phyloP scores from a whole-genome alignment of 2,888 invertebrate genomes.

The Acanthacorydalis orientalis region DNA sequence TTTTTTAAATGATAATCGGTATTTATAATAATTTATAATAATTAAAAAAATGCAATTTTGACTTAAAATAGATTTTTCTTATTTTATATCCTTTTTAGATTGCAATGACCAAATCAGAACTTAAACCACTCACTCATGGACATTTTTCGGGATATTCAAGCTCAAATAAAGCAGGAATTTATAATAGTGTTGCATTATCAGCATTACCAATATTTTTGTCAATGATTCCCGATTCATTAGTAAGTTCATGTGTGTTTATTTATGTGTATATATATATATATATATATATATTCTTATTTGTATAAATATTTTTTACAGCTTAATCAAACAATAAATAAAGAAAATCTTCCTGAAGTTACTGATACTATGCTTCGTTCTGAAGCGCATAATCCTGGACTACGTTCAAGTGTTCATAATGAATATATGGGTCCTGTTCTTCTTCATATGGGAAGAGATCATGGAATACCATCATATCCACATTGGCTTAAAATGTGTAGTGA shows the following conservation, averaged over 20 bases:
- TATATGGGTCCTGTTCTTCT: conserved; percentile 27
- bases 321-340: conserved; percentile 29
- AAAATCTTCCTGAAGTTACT: conserved; percentile 30
- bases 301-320: conserved; percentile 13
- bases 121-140: conserved; percentile 46
- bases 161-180: conserved; percentile 58
- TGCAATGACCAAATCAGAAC: conserved; percentile 41
- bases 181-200: conserved; percentile 60
- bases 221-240: conserved; percentile 54
- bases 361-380: conserved; percentile 44
- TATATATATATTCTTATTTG: not conserved
- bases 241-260: conserved; percentile 18
- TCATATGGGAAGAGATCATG: conserved; percentile 62
- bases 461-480: conserved; percentile 54
- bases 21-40: not conserved
- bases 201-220: conserved; percentile 57
- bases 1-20: not conserved
- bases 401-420: conserved; percentile 30
- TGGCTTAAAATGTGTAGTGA: conserved; percentile 48
- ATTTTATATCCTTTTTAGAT: conserved; percentile 25
- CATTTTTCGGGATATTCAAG: conserved; percentile 71
- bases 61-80: not conserved
- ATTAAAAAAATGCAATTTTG: not conserved
- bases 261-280: not conserved
- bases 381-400: conserved; percentile 42